These are phyloP conservation scores for Merluccius polli DNA, from an alignment of 2,797 vertebrate genomes.

Conservation along the genomic window DNA sequence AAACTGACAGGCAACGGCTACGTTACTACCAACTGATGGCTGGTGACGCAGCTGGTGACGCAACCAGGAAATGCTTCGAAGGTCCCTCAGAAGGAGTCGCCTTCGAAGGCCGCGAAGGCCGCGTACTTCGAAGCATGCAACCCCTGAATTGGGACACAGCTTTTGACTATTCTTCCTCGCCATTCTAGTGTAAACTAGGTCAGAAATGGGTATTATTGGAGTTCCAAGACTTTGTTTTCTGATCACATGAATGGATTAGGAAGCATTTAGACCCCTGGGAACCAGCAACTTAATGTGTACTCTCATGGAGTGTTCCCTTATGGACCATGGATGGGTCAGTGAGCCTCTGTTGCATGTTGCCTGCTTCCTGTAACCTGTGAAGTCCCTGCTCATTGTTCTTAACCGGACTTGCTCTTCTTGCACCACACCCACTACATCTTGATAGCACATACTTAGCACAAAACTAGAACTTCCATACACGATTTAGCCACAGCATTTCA, in stretches of 20 bases:
- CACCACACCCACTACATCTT: background rate
- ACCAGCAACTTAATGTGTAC: background rate
- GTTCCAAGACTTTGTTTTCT: constrained; percentile 62
- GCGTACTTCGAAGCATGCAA: too few relatives aligned
- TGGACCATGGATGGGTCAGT: background rate
- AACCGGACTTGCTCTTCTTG: background rate
- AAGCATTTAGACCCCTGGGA: constrained; percentile 52
- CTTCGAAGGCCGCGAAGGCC: too few relatives aligned
- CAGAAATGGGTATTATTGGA: background rate
- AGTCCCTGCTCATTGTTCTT: too few relatives aligned
- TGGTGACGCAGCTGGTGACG: too few relatives aligned
- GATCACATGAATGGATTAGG: constrained; percentile 62
- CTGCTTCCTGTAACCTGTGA: background rate
- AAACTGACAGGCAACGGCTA: too few relatives aligned
- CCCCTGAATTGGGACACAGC: too few relatives aligned
- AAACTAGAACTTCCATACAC: background rate
- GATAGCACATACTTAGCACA: background rate
- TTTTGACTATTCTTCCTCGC: background rate
- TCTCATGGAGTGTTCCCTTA: background rate
- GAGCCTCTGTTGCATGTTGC: background rate
- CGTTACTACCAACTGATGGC: too few relatives aligned
- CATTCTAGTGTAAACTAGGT: background rate
- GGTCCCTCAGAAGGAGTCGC: too few relatives aligned
- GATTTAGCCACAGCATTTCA: background rate
- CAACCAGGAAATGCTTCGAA: too few relatives aligned